Percentiles rank a stretch among this genome's conserved stretches.
Conservation (phyloP, 23 tunicate species). For the Diplosoma virens region DNA sequence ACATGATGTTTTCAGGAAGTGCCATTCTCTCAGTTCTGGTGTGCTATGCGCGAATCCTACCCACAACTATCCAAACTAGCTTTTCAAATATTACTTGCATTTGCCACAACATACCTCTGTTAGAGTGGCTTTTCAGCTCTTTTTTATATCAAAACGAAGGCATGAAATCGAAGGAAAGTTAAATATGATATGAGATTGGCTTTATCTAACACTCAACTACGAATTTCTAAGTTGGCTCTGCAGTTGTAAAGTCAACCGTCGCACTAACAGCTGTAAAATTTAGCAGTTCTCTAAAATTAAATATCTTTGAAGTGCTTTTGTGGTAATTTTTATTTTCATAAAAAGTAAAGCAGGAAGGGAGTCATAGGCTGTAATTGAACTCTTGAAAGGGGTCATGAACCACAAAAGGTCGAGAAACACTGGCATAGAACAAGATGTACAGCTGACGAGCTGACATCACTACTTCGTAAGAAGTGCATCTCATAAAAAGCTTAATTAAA, state of each 20-base stretch:
- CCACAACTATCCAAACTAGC: constrained; percentile 34
- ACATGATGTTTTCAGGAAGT: constrained; percentile 29
- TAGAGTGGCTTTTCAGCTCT: constrained; percentile 37
- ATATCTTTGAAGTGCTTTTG: no score
- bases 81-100: constrained; percentile 6
- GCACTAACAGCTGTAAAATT: constrained; percentile 9
- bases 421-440: no score
- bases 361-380: no score
- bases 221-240: not conserved
- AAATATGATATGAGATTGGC: constrained; percentile 48
- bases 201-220: constrained; percentile 38
- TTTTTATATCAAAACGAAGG: not conserved
- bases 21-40: constrained; percentile 48
- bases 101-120: not conserved
- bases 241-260: constrained; percentile 18
- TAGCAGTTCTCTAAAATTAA: not conserved
- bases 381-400: no score
- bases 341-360: no score
- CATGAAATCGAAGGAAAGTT: constrained; percentile 11
- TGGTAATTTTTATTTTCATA: no score
- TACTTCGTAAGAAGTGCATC: no score
- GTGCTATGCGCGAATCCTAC: constrained; percentile 22
- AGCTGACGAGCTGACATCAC: no score
- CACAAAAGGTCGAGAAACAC: no score
- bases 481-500: no score